A percentile compares a stretch with the other conserved stretches of the same genome.
Evolutionary conservation across 2,113 vertebrate genomes (phyloP).

Genomic region (Oxyura jamaicensis): DNA sequence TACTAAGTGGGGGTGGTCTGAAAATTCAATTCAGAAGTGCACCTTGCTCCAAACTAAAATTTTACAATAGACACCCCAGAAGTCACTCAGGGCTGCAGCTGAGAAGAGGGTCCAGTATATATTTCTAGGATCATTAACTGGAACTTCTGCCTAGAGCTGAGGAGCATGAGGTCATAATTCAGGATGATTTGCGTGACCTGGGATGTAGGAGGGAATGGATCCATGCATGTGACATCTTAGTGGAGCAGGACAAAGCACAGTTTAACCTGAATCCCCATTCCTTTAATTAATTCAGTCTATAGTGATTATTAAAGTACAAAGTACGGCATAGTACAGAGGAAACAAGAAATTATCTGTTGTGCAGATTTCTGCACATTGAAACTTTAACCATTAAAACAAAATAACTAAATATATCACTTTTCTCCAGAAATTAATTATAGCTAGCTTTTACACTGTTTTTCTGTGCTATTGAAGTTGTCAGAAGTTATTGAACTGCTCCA

Average conservation of each 20-base stretch:
- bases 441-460: neutral
- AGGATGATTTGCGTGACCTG: neutral
- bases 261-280: neutral
- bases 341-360: neutral
- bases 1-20: neutral
- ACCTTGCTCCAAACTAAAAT: neutral
- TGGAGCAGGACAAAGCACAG: neutral
- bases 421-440: neutral
- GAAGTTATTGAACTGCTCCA: neutral
- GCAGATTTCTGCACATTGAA: neutral
- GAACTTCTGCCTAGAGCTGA: neutral
- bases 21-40: neutral
- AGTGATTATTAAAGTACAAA: neutral
- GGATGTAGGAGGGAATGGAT: neutral
- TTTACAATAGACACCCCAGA: neutral
- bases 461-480: neutral
- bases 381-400: neutral
- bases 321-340: neutral
- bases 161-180: neutral
- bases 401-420: neutral
- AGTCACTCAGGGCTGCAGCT: neutral
- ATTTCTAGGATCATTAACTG: neutral
- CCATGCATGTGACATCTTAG: neutral
- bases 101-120: neutral
- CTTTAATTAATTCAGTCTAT: neutral